Base-by-base conservation (phyloP, 2,888 invertebrate genomes). In the Galerucella nymphaeae region DNA sequence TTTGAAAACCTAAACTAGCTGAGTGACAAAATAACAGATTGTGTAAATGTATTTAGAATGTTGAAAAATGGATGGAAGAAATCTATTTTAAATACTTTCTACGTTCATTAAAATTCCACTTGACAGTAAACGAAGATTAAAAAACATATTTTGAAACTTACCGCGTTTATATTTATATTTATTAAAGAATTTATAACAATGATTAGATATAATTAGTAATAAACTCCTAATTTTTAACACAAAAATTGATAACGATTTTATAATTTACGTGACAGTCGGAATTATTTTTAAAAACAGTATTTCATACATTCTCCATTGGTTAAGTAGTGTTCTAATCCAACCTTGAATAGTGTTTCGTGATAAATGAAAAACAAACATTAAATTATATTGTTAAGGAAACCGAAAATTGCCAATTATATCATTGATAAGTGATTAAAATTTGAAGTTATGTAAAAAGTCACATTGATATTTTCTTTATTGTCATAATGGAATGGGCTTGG, bases 401-500 rank as follows among this genome's bases (percentile, higher is more conserved):
- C 30, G 9, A 62, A 50, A 64, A 38, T 45, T 13, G 53, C 70
- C 10, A 16, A 41, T 65, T 64, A 68, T 59, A 50, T 62, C 58
- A 71, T 63, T 70, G 20, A 63, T 61, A 57, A 11, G 53, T 23
- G 30, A 10, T 64, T 63, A 65, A 73, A 70, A 72, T 64, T 72
- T 23, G 16, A 58, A 58, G 70, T 70, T 65, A 58, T 61, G 67
- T 59, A 30, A 45, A 48, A 23, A 16, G 58, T 58, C 30, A 30
- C 42, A 20, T 57, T 42, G 55, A n/a, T 59, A 72, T 53, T 61
- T 66, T 57, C 16, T 48, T 30, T 20, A 62, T 53, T 30, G 61
- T 50, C 23, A 30, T 48, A 83, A 93, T 93, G 93, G 93, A 93
- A 88, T 93, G 93, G 93, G 90, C 91, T 81, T 93, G 93, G 93